These are phyloP conservation scores for Discoglossus pictus DNA, from an alignment of 2,797 vertebrate species.

Conservation along the genomic window DNA sequence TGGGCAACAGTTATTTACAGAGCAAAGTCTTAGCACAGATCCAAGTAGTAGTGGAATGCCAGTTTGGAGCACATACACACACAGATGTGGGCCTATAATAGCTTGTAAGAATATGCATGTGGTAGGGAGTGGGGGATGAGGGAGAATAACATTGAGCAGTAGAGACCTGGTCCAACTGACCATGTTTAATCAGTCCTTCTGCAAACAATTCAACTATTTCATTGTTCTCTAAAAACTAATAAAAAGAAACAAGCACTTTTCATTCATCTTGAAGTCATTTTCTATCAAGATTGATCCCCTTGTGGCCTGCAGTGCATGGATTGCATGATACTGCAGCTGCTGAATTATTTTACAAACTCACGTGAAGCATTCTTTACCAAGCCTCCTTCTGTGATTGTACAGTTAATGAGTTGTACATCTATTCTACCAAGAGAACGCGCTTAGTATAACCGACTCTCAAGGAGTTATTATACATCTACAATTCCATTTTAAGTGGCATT, in stretches of 20 bases:
- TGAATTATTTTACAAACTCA: conserved; percentile 81
- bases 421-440: conserved; percentile 83
- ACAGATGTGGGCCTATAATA: conserved; percentile 90
- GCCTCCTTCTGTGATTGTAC: conserved; percentile 76
- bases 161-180: conserved; percentile 70
- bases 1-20: conserved; percentile 83
- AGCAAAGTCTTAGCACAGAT: conserved; percentile 79
- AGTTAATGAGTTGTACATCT: conserved; percentile 82
- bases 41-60: conserved; percentile 80
- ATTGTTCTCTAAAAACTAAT: conserved; percentile 84
- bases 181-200: conserved; percentile 78
- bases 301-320: conserved; percentile 71
- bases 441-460: conserved; percentile 83
- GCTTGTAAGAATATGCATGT: conserved; percentile 79
- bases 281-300: conserved; percentile 76
- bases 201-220: conserved; percentile 81
- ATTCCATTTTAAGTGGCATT: conserved; percentile 83
- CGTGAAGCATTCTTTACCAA: conserved; percentile 77
- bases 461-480: conserved; percentile 84
- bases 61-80: conserved; percentile 88
- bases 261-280: conserved; percentile 84
- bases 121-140: conserved; percentile 61
- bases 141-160: conserved; percentile 67
- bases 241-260: conserved; percentile 81
- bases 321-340: conserved; percentile 76